Base-by-base conservation (phyloP, 2,797 vertebrate species). In the Silurus aristotelis region DNA sequence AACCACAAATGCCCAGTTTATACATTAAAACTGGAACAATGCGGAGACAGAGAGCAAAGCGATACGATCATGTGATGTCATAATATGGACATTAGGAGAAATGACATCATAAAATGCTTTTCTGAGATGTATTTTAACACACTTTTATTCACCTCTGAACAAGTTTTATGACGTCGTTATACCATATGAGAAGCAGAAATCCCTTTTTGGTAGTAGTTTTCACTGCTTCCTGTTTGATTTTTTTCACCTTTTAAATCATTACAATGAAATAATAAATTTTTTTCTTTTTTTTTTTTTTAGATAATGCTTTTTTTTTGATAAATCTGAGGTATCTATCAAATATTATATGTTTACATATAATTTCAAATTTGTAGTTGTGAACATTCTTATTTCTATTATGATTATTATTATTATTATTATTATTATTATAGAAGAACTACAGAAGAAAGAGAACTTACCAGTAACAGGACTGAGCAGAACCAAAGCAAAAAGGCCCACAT, bases 391-490 rank as follows among this genome's bases (percentile, higher is more conserved):
- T 19, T 17, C 2, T 60, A 13, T 75, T 56, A 15, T 14, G 25
- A 56, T 70, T 17, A 17, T 7, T 6, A 25, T 22, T 12, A 52
- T 48, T 73, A 72, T 43, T 73, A 73, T 80, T 80, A 64, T n/a
- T 46, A 64, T 80, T 64, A 73, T 1, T 3, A 68, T 1, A 82
- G 9, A 38, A 7, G 19, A 15, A 58, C 15, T 43, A 60, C 61
- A 46, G 14, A 80, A 80, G 38, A 46, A 31, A 6, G 12, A 27
- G 31, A 61, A 93, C 95, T 95, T 85, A 96, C 95, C 95, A 79
- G 94, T 91, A 83, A 94, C 94, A 58, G 94, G 93, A 85, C 93
- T 93, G 71, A 95, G 91, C 84, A 95, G 90, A 43, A 94, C 91
- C 9, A 93, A 72, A 90, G 93, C 87, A 89, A 93, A 94, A 68